Conservation (phyloP, 2,113 vertebrate species). For the Holacanthus passer region DNA sequence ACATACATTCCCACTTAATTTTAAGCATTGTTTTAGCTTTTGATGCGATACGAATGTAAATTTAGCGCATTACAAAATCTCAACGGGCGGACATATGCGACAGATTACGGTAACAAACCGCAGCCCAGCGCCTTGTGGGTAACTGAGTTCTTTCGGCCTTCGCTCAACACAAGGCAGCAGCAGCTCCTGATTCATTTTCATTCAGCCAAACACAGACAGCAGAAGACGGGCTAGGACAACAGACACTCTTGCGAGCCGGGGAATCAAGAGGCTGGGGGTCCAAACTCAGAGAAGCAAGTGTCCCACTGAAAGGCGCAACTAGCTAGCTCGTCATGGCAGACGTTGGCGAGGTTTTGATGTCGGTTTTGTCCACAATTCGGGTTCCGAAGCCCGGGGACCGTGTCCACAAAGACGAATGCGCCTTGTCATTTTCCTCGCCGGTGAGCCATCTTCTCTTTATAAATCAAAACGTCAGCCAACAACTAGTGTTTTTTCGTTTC, state of each 20-base stretch:
- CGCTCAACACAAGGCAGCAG: constrained; percentile 52
- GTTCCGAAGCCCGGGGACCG: constrained; percentile 96
- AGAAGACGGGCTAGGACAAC: constrained; percentile 50
- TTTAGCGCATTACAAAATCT: not conserved
- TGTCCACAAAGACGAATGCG: constrained; percentile 99
- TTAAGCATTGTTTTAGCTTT: accelerated
- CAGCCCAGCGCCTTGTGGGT: constrained; percentile 6
- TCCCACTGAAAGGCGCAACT: constrained; percentile 54
- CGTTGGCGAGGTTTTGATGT: constrained; percentile 93
- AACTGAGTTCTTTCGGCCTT: constrained; percentile 63
- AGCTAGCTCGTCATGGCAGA: constrained; percentile 88
- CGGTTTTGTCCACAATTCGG: constrained; percentile 94
- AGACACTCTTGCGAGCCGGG: constrained; percentile 59
- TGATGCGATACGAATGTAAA: not conserved
- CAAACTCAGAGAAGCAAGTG: constrained; percentile 64
- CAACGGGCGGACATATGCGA: accelerated
- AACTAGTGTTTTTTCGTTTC: not conserved
- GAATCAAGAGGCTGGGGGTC: constrained; percentile 64
- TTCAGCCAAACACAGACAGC: constrained; percentile 67
- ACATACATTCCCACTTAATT: accelerated
- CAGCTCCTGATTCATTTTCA: constrained; percentile 79
- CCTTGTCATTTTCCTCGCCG: constrained; percentile 96
- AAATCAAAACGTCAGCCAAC: constrained; percentile 5
- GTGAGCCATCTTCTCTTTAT: constrained; percentile 82
- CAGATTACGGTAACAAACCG: constrained; percentile 61